A percentile compares a stretch with the other conserved stretches of the same genome.
Evolutionary conservation across 2,797 vertebrate genomes (phyloP).

Genomic region (Crocodylus rhombifer): DNA sequence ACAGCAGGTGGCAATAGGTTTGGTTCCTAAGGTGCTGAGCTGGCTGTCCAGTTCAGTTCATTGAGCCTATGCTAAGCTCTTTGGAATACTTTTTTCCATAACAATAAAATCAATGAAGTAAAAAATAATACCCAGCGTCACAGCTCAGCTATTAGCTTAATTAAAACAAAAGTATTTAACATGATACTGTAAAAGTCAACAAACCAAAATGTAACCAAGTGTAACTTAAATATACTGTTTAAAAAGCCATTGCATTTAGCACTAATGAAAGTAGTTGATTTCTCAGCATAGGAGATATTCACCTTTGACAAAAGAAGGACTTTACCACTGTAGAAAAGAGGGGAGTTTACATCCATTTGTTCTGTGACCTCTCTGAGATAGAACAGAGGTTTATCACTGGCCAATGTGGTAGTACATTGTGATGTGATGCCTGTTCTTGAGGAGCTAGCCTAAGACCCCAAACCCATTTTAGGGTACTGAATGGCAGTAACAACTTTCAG

Average conservation of each 20-base stretch:
- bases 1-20: not conserved
- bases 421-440: conserved; percentile 9
- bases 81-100: not conserved
- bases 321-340: conserved; percentile 33
- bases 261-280: conserved; percentile 36
- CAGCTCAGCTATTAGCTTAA: conserved; percentile 35
- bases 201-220: conserved; percentile 31
- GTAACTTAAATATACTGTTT: conserved; percentile 46
- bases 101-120: conserved; percentile 44
- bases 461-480: not conserved
- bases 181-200: conserved; percentile 25
- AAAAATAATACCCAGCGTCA: not conserved
- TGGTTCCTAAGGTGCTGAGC: not conserved
- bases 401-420: not conserved
- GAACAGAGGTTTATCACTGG: not conserved
- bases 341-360: conserved; percentile 44
- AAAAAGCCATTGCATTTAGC: conserved; percentile 3
- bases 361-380: conserved; percentile 13
- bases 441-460: not conserved
- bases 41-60: not conserved
- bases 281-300: conserved; percentile 20
- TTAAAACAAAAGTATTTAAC: conserved; percentile 54
- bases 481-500: not conserved
- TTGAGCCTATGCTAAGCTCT: not conserved
- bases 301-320: not conserved